A percentile compares a stretch with the other conserved stretches of the same genome.
Evolutionary conservation across 1,140 invertebrate genomes (phyloP).

Genomic region (Drosophila pachea): DNA sequence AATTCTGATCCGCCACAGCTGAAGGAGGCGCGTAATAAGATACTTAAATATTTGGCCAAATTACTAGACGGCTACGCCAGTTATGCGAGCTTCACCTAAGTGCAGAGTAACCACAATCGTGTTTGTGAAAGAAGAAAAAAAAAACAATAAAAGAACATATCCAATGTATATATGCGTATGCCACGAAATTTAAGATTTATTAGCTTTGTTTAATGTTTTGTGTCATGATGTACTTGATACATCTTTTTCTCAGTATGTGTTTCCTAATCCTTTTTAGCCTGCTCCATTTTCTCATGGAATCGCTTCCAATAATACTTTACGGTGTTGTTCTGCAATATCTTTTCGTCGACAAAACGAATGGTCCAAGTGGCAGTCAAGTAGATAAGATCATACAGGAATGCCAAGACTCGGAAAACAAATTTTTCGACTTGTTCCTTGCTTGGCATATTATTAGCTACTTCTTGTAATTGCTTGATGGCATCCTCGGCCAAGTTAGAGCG

Average conservation of each 20-base stretch:
- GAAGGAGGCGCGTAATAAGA: conserved; percentile 82
- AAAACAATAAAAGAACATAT: conserved; percentile 2
- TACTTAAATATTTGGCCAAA: conserved; percentile 80
- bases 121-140: conserved; percentile 7
- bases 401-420: conserved; percentile 60
- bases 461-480: conserved; percentile 49
- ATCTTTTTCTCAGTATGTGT: neutral
- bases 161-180: neutral
- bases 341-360: conserved; percentile 50
- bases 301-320: conserved; percentile 67
- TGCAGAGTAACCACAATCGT: neutral
- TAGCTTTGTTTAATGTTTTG: conserved; percentile 25
- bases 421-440: conserved; percentile 66
- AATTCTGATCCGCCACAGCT: conserved; percentile 83
- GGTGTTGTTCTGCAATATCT: conserved; percentile 54
- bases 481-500: conserved; percentile 23
- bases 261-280: conserved; percentile 63
- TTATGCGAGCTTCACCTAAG: conserved; percentile 34
- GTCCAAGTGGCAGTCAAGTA: conserved; percentile 45
- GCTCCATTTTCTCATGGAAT: conserved; percentile 69
- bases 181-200: conserved; percentile 33
- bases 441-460: conserved; percentile 54
- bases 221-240: conserved; percentile 6
- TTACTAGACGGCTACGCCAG: conserved; percentile 49
- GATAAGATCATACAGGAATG: conserved; percentile 61